Evolutionary conservation across 2,113 vertebrate species (phyloP), one percentile per base, ranked within the genome.

Genomic region (Benitochromis conjunctus): DNA sequence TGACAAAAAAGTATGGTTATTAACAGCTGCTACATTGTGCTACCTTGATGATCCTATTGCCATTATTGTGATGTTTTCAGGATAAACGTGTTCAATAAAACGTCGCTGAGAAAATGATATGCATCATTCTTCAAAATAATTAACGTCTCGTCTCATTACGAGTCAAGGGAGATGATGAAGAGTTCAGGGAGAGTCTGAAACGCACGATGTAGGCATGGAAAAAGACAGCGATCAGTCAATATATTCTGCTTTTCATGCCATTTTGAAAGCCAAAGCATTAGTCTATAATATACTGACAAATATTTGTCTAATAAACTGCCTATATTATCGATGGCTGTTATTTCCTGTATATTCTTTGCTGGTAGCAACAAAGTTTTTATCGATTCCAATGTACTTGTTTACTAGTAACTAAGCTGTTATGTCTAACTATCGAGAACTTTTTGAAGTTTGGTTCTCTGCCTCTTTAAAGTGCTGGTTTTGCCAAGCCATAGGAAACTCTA

Each of bases 381-480:
- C 9, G 1, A 71, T 71, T 29, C 0, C 0, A 2, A 3, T 19
- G 66, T 29, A 29, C 1, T 48, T 16, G 7, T 43, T 71, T 46
- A 71, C 64, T 26, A 46, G 14, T 29, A 31, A 90, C 84, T 96
- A 92, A 95, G 79, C 83, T 93, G 82, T 88, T 94, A 91, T 84
- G 94, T 94, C 85, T 95, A 90, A 94, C 96, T 95, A 94, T 93
- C 6, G 13, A 55, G 81, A 69, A n/a, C 41, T 62, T 81, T 88
- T 89, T 88, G 91, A 95, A 88, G 29, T 80, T 64, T 26, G 26
- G 26, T 26, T 26, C 26, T 26, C 26, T 26, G 26, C 26, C 26
- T 26, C 26, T 26, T 26, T n/a, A n/a, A n/a, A n/a, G 29, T 83
- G 84, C 84, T 82, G 76, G 92, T 92, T 94, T 92, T 88, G 81